Evolutionary conservation across 92 coral and sea anemone genomes (phyloP).

Genomic region (Muricea muricata): DNA sequence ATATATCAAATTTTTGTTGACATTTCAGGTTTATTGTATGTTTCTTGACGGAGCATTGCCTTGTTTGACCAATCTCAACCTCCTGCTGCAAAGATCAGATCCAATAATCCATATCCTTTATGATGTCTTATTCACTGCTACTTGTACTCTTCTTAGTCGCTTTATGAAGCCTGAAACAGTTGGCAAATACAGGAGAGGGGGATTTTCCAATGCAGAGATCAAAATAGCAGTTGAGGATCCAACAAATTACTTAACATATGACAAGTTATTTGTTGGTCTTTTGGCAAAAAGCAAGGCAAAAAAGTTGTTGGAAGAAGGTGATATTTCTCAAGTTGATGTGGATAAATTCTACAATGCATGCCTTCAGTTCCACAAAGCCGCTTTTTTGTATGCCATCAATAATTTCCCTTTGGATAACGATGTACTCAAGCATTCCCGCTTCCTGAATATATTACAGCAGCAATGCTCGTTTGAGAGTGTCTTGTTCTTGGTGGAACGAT

Average conservation of each 20-base stretch:
- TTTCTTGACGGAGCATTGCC: conserved; percentile 35
- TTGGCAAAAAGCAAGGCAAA: background rate
- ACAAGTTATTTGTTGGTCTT: background rate
- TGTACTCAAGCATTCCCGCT: background rate
- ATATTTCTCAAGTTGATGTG: no score
- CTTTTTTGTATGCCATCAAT: conserved; percentile 3
- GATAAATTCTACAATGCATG: conserved; percentile 12
- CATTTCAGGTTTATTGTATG: no score
- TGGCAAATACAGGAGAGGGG: conserved; percentile 13
- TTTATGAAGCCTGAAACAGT: no score
- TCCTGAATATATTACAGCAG: background rate
- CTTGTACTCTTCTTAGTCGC: no score
- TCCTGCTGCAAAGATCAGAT: no score
- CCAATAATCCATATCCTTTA: no score
- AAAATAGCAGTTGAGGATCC: background rate
- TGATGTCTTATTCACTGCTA: no score
- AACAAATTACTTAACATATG: background rate
- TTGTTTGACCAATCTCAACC: conserved; percentile 8
- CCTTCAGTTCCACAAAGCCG: background rate
- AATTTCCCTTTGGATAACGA: background rate
- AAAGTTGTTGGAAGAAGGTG: background rate
- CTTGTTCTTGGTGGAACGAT: background rate
- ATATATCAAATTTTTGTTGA: no score
- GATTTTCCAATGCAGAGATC: background rate
- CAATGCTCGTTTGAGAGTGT: conserved; percentile 3